Evolutionary conservation across 1,140 invertebrate genomes (phyloP).

Genomic region (Babylonia areolata): DNA sequence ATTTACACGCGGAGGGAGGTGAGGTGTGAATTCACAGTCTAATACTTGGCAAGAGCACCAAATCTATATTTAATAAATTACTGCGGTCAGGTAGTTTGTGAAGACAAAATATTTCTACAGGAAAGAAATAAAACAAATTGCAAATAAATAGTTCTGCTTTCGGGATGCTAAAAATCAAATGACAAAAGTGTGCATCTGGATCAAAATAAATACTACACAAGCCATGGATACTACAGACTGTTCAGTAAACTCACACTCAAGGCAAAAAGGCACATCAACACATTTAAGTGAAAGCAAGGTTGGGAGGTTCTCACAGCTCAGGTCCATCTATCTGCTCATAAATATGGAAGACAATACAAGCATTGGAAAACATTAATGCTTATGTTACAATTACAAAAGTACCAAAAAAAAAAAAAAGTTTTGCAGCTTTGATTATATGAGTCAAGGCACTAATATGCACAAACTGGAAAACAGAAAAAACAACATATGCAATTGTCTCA

Average conservation of each 20-base stretch:
- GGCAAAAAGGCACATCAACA: background rate
- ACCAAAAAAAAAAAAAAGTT: background rate
- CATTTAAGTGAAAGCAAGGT: background rate
- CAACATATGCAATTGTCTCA: background rate
- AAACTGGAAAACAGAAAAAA: background rate
- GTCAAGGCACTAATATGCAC: background rate
- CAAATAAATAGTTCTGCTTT: background rate
- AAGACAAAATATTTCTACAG: background rate
- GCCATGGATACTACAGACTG: background rate
- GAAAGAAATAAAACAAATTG: background rate
- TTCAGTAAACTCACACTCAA: background rate
- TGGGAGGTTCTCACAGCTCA: background rate
- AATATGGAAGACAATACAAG: constrained; percentile 6
- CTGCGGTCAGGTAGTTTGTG: background rate
- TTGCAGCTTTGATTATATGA: background rate
- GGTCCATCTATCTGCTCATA: background rate
- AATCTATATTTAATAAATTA: background rate
- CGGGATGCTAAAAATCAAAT: background rate
- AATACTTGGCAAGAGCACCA: background rate
- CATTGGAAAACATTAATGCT: background rate
- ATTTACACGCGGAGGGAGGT: constrained; percentile 22
- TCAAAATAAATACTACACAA: background rate
- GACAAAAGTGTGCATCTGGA: background rate
- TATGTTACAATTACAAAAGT: background rate
- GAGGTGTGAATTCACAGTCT: background rate